A percentile compares a stretch with the other conserved stretches of the same genome.
These are phyloP conservation scores for Latheticus oryzae DNA, from an alignment of 2,888 invertebrate species.

Conservation along the genomic window DNA sequence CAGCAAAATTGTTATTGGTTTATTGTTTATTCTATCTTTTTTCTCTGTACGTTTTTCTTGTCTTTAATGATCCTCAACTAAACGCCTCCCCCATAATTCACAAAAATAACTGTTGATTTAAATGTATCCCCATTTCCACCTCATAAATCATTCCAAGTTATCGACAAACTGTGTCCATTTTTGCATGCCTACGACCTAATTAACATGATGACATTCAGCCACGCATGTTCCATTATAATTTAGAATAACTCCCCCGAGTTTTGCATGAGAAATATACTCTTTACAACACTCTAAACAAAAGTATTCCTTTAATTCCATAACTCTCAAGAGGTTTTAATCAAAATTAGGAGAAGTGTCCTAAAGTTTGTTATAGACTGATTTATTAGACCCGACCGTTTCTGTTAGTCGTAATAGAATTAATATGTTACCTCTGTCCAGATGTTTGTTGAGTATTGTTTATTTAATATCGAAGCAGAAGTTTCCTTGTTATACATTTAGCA, in stretches of 20 bases:
- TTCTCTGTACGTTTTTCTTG: background rate
- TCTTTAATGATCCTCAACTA: constrained; percentile 17
- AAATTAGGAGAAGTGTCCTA: no score
- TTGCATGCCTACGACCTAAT: constrained; percentile 18
- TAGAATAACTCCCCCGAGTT: constrained; percentile 5
- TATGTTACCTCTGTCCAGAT: constrained; percentile 22
- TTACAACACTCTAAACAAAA: background rate
- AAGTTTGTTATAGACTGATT: no score
- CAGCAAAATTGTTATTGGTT: no score
- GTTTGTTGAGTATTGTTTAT: constrained; percentile 24
- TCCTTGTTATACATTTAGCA: no score
- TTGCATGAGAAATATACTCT: constrained; percentile 9
- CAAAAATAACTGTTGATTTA: constrained; percentile 22
- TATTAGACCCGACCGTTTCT: background rate
- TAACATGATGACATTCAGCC: constrained; percentile 15
- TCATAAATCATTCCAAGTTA: constrained; percentile 20
- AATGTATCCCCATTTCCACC: constrained; percentile 1
- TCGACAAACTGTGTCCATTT: constrained; percentile 10
- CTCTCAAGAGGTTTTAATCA: no score
- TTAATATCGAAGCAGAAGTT: no score
- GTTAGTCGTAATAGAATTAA: constrained; percentile 23
- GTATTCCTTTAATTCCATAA: background rate
- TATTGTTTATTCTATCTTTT: no score
- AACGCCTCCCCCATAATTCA: constrained; percentile 6
- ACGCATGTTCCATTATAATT: constrained; percentile 20